Evolutionary conservation across 2,888 invertebrate species (phyloP).

Genomic region (Maniola hyperantus): DNA sequence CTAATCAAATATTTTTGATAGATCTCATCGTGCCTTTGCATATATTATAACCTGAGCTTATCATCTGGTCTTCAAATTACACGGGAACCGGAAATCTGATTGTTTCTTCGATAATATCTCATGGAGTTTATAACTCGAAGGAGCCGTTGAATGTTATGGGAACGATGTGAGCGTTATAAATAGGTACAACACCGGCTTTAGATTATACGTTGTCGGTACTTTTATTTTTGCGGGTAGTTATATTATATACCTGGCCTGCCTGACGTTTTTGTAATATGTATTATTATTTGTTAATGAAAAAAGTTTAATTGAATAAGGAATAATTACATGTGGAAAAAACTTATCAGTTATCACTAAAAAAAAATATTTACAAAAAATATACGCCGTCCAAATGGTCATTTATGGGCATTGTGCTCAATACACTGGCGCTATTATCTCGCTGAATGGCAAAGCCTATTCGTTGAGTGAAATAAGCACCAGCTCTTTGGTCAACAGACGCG

Average conservation of each 20-base stretch:
- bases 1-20: background rate
- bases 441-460: too few relatives aligned
- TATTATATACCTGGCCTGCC: too few relatives aligned
- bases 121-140: background rate
- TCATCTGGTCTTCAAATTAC: background rate
- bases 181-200: background rate
- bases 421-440: too few relatives aligned
- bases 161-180: background rate
- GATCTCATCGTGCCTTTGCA: background rate
- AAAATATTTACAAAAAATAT: too few relatives aligned
- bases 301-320: too few relatives aligned
- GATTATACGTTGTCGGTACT: background rate
- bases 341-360: too few relatives aligned
- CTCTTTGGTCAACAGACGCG: too few relatives aligned
- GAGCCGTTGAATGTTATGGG: constrained; percentile 10
- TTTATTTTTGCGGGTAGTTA: background rate
- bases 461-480: too few relatives aligned
- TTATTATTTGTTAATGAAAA: too few relatives aligned
- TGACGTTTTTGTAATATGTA: background rate
- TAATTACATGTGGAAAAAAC: too few relatives aligned
- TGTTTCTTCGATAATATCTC: background rate
- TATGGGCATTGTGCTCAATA: too few relatives aligned
- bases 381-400: too few relatives aligned
- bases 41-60: background rate
- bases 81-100: background rate